Percentiles rank a stretch among this genome's conserved stretches.
These are phyloP conservation scores for Danio aesculapii DNA, from an alignment of 2,797 vertebrate genomes.

Conservation along the genomic window DNA sequence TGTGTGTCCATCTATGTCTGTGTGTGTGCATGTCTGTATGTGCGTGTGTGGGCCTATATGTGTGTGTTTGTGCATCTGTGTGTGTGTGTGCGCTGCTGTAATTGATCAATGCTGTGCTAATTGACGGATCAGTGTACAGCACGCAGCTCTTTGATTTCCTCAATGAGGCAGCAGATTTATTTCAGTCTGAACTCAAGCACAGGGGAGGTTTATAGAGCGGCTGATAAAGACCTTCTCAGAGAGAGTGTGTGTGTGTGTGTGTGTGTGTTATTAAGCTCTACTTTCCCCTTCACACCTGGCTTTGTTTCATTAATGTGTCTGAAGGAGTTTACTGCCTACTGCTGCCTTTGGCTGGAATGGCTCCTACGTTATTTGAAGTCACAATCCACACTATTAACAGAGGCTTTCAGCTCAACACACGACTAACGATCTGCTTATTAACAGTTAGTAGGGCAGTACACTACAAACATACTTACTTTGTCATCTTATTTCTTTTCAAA, in stretches of 20 bases:
- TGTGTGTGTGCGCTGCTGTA: not conserved
- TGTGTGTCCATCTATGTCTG: too few species aligned
- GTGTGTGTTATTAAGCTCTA: not conserved
- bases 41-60: too few species aligned
- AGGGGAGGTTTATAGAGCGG: not conserved
- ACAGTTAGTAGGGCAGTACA: too few species aligned
- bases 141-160: conserved; percentile 3
- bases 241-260: not conserved
- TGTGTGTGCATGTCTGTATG: too few species aligned
- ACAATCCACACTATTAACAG: too few species aligned
- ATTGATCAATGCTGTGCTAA: conserved; percentile 18
- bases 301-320: not conserved
- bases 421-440: too few species aligned
- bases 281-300: not conserved
- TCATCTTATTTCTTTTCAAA: too few species aligned
- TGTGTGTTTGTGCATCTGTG: not conserved
- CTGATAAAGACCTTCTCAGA: not conserved
- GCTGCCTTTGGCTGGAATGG: too few species aligned
- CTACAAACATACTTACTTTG: too few species aligned
- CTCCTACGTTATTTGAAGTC: too few species aligned
- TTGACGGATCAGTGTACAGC: conserved; percentile 12
- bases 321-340: not conserved
- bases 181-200: conserved; percentile 14
- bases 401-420: too few species aligned
- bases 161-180: conserved; percentile 23